Evolutionary conservation across 2,797 vertebrate genomes (phyloP).

Genomic region (Ctenosaura bakeri): DNA sequence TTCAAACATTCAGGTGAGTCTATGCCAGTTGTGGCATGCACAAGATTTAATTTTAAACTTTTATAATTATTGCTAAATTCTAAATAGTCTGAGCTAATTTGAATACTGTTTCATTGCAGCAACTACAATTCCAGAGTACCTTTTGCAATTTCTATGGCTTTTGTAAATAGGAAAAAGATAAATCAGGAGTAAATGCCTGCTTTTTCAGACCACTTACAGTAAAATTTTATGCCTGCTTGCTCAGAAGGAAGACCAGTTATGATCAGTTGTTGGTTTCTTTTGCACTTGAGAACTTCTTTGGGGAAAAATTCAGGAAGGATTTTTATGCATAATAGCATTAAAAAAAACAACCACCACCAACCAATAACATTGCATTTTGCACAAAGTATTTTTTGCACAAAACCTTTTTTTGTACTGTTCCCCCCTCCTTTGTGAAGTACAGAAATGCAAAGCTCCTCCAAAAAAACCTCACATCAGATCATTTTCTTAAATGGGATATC

Average conservation of each 20-base stretch:
- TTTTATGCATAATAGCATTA: no score
- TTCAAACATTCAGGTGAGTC: slow-evolving; percentile 79
- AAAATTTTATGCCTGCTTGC: not conserved
- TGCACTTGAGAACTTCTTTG: no score
- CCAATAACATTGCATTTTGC: no score
- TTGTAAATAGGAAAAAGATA: not conserved
- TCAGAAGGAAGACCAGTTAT: not conserved
- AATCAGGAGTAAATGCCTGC: not conserved
- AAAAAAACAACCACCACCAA: no score
- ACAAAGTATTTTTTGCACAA: no score
- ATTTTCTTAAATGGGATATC: no score
- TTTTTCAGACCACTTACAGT: not conserved
- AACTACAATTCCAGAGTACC: not conserved
- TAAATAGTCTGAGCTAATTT: not conserved
- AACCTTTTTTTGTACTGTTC: no score
- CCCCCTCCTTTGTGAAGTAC: no score
- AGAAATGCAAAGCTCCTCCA: no score
- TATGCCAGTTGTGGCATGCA: not conserved
- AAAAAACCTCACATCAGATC: no score
- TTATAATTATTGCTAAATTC: not conserved
- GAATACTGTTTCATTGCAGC: not conserved
- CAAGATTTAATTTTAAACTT: not conserved
- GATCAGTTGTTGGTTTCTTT: no score
- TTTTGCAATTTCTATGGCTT: not conserved
- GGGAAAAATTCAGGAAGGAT: no score